Conservation (phyloP, 2,113 vertebrate genomes). For the Salvator merianae region DNA sequence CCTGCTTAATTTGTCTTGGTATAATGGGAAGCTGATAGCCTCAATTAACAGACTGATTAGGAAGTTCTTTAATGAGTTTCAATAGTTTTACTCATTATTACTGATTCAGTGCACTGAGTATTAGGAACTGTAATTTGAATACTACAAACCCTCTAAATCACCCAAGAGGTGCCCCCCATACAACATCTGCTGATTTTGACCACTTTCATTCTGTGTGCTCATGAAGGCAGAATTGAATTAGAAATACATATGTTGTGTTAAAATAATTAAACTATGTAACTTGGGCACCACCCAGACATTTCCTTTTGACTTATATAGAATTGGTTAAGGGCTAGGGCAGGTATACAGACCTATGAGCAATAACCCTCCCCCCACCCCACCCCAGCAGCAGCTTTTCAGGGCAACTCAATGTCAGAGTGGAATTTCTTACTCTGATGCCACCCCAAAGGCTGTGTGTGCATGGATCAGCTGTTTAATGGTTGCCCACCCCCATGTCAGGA, state of each 20-base stretch:
- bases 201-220: neutral
- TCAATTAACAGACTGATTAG: conserved; percentile 72
- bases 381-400: too few species aligned
- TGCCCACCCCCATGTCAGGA: too few species aligned
- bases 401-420: too few species aligned
- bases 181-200: conserved; percentile 16
- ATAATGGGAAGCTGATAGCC: conserved; percentile 72
- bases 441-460: too few species aligned
- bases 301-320: too few species aligned
- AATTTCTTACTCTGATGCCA: too few species aligned
- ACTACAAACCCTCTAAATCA: conserved; percentile 37
- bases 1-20: conserved; percentile 71
- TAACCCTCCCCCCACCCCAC: too few species aligned
- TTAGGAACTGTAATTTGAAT: conserved; percentile 46
- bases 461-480: too few species aligned
- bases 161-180: neutral
- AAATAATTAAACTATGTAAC: neutral
- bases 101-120: conserved; percentile 51
- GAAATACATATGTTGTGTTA: neutral
- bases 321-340: too few species aligned
- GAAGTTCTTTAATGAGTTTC: conserved; percentile 75
- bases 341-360: too few species aligned
- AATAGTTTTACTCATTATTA: conserved; percentile 63
- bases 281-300: too few species aligned
- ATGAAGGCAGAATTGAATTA: neutral